Percentiles rank a stretch among this genome's conserved stretches.
Conservation (phyloP, 1,140 invertebrate species). For the Hypothenemus hampei region DNA sequence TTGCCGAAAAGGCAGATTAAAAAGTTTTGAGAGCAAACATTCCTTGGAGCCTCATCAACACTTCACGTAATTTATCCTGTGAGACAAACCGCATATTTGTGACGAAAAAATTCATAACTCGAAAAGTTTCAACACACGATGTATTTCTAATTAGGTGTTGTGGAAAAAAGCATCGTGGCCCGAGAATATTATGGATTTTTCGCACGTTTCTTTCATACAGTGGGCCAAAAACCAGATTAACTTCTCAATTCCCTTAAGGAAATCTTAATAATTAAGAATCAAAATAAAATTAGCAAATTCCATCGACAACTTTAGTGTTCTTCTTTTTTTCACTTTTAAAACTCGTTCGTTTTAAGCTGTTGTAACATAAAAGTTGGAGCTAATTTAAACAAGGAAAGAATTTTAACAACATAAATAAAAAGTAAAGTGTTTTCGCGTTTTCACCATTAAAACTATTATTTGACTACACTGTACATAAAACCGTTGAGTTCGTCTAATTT, state of each 20-base stretch:
- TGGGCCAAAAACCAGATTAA: too few species aligned
- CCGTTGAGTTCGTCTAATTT: conserved; percentile 1
- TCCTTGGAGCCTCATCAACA: conserved; percentile 16
- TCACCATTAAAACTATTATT: too few species aligned
- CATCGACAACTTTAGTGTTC: too few species aligned
- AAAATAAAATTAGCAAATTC: too few species aligned
- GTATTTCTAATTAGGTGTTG: conserved; percentile 20
- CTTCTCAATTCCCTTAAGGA: too few species aligned
- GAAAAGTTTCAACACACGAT: conserved; percentile 20
- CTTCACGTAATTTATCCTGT: conserved; percentile 16
- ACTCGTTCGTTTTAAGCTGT: too few species aligned
- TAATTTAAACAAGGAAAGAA: too few species aligned
- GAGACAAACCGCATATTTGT: conserved; percentile 11
- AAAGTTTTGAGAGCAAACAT: conserved; percentile 2
- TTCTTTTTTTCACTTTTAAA: too few species aligned
- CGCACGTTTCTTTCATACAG: conserved; percentile 10
- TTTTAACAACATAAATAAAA: too few species aligned
- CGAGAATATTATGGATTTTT: conserved; percentile 14
- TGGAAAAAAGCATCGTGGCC: conserved; percentile 1
- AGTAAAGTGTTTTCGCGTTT: too few species aligned
- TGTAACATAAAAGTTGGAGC: too few species aligned
- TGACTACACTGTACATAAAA: neutral
- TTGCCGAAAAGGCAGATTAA: neutral
- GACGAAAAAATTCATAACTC: conserved; percentile 19
- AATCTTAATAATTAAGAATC: too few species aligned